Conservation (phyloP, 2,888 invertebrate species). For the Crocallis elinguaria region DNA sequence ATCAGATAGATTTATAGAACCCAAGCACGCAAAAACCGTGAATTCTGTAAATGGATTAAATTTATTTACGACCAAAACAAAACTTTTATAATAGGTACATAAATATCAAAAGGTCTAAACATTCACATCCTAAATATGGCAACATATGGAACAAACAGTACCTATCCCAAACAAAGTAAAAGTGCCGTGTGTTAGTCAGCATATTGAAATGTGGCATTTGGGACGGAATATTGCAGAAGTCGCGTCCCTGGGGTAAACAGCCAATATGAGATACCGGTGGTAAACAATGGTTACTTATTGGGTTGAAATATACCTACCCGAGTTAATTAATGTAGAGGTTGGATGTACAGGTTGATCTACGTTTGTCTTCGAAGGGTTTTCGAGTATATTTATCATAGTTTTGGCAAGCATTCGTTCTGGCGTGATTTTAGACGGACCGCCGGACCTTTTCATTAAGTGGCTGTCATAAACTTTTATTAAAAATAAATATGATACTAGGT, state of each 20-base stretch:
- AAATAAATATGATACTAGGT: too few relatives aligned
- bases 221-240: constrained; percentile 59
- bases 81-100: constrained; percentile 12
- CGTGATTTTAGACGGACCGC: too few relatives aligned
- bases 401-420: too few relatives aligned
- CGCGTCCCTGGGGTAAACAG: constrained; percentile 49
- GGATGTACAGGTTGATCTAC: constrained; percentile 16
- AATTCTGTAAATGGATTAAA: not conserved
- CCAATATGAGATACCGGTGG: constrained; percentile 27
- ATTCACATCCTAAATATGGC: constrained; percentile 5
- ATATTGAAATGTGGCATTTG: constrained; percentile 79
- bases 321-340: constrained; percentile 21
- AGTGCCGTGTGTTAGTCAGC: constrained; percentile 62
- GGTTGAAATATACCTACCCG: constrained; percentile 25
- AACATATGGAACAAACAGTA: constrained; percentile 30
- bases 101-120: constrained; percentile 14
- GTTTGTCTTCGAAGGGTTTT: constrained; percentile 14
- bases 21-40: not conserved
- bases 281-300: constrained; percentile 26
- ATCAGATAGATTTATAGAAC: too few relatives aligned
- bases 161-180: constrained; percentile 32
- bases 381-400: not conserved
- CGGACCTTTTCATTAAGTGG: too few relatives aligned
- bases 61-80: constrained; percentile 17
- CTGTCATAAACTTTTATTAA: too few relatives aligned